Evolutionary conservation across 1,140 invertebrate species (phyloP), one percentile per base, ranked within the genome.

Genomic region (Triops longicaudatus): DNA sequence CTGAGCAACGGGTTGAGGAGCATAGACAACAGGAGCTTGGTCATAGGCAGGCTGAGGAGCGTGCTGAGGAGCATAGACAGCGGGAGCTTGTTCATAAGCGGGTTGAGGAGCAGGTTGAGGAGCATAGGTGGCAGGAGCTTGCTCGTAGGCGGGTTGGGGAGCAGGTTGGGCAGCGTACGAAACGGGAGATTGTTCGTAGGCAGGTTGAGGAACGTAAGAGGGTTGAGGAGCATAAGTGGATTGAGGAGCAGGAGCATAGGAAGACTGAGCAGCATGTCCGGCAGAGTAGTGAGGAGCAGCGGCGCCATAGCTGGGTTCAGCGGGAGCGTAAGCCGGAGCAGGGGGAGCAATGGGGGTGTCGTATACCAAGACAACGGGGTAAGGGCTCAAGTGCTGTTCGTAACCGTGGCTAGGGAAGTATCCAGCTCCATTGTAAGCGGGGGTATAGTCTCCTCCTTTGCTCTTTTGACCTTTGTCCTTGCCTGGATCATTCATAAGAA

Each of bases 341-440:
- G 73, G 43, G 2, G 76, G 44, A 22, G 63, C 44, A 37, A 31
- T 31, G 17, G 42, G 73, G 31, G 31, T 43, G 71, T 73, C 9
- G 78, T 78, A 78, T 7, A 78, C 78, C 37, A 78, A 42, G 44
- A 42, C 73, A 71, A 78, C 74, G 28, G 78, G 78, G 72, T 78
- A 78, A 10, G 74, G 74, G 42, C 76, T 28, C 9, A 75, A 72
- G 0, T n/a, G 37, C 0, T 78, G 71, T 41, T 78, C 78, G 72
- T 78, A 78, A 14, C 78, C 78, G 74, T 78, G 71, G 37, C 63
- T 76, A 27, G 78, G 78, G 75, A 76, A 78, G 63, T 74, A 75
- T 31, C 50, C 76, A 44, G 73, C 76, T 42, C 50, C 50, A 17
- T 63, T 63, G 50, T 63, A 63, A n/a, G 74, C 74, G 12, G 74